Conservation (phyloP, 2,113 vertebrate genomes). For the Catagonus wagneri region DNA sequence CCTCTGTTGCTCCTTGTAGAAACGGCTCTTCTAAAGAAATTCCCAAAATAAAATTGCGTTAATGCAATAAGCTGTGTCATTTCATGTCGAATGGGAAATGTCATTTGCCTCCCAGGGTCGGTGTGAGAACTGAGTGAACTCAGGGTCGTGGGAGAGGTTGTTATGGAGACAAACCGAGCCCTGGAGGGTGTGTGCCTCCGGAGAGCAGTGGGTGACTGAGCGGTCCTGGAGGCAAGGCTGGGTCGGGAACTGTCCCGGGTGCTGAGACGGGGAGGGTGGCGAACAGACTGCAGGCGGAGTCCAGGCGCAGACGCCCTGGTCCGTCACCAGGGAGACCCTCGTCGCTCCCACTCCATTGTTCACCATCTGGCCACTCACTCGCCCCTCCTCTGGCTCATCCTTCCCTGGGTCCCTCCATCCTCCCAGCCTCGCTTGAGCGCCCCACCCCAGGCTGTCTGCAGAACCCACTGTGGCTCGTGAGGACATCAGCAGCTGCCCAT, state of each 20-base stretch:
- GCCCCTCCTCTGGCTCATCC: background rate
- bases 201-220: accelerated
- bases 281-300: background rate
- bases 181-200: no score
- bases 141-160: accelerated
- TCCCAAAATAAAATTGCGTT: background rate
- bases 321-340: accelerated
- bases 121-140: accelerated
- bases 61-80: background rate
- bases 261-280: accelerated
- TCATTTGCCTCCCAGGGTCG: background rate
- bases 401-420: no score
- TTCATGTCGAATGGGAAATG: accelerated
- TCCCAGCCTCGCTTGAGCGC: background rate
- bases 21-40: background rate
- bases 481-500: background rate
- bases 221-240: accelerated
- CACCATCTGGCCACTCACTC: background rate
- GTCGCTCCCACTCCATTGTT: background rate
- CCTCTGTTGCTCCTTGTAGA: background rate
- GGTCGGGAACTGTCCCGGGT: background rate
- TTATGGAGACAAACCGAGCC: background rate
- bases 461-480: accelerated
- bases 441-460: accelerated
- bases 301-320: no score